phyloP scores from a whole-genome alignment of 1,140 invertebrate species.

The Neelides sp. region DNA sequence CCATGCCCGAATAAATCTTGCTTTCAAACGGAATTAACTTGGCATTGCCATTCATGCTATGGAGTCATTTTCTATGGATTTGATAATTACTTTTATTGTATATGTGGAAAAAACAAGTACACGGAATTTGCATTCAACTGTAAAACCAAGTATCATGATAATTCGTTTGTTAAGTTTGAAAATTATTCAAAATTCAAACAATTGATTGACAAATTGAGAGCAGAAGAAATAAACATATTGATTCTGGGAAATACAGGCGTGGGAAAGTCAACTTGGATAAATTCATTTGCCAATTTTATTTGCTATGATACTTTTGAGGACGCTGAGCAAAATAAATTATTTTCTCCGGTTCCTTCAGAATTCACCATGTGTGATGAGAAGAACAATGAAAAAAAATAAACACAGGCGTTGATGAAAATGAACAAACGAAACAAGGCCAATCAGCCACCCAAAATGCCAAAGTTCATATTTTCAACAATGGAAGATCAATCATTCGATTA shows the following conservation, averaged over 20 bases:
- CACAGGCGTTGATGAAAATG: slow-evolving; percentile 1
- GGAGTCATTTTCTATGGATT: no score
- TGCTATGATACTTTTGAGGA: not conserved
- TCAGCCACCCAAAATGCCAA: slow-evolving; percentile 15
- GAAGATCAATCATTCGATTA: slow-evolving; percentile 18
- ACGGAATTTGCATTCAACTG: no score
- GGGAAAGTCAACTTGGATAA: slow-evolving; percentile 11
- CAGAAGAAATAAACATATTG: slow-evolving; percentile 3
- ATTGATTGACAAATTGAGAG: no score
- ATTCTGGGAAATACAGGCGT: slow-evolving; percentile 8
- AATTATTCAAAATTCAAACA: no score
- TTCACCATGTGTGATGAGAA: slow-evolving; percentile 1
- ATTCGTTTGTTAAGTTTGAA: no score
- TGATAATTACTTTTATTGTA: no score
- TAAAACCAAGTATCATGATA: no score
- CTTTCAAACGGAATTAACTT: no score
- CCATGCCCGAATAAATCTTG: no score
- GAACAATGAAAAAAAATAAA: not conserved
- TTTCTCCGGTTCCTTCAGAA: not conserved
- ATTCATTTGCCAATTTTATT: slow-evolving; percentile 2
- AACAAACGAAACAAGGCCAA: slow-evolving; percentile 5
- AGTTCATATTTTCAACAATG: slow-evolving; percentile 5
- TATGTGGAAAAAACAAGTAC: no score
- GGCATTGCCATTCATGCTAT: no score
- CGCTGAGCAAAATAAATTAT: not conserved